Evolutionary conservation across 1,140 invertebrate genomes (phyloP), one percentile per base, ranked within the genome.

Genomic region (Habropoda laboriosa): DNA sequence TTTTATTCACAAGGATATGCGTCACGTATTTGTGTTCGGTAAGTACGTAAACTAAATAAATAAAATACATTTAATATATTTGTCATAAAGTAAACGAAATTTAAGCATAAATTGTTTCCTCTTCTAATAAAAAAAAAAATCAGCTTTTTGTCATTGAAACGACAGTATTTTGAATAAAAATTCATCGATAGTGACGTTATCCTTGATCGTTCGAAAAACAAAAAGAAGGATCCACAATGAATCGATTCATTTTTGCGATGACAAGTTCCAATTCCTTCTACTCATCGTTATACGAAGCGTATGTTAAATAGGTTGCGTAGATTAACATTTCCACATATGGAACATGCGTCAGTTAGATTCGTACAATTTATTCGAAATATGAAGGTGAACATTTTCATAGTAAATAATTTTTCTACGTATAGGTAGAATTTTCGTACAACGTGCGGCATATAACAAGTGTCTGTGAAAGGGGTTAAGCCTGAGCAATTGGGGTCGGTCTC

Each of bases 401-500:
- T 1, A 0, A 3, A 24, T 24, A 27, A 30, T 16, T 13, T 63
- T 6, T 40, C 12, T n/a, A 16, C n/a, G 12, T 38, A 27, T 27
- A 30, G 10, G 0, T 40, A 18, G 1, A 40, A 42, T 32, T 32
- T 27, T 63, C 10, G 18, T n/a, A n/a, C 2, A 32, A 32, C n/a
- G 21, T 66, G 16, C 16, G 21, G 21, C 4, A 30, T 24, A 35
- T 47, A 47, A 58, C 40, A 60, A 66, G 42, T 66, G 49, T 75
- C 18, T 38, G 21, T 3, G 24, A 24, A 64, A 53, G 32, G 71
- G 60, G 42, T 57, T 60, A 45, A 71, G 53, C 24, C 35, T 45
- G 42, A n/a, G 12, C 27, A 42, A 47, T 75, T n/a, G 40, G 49
- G 45, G n/a, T 79, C 77, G 47, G 49, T 58, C 38, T 55, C 35